Conservation (phyloP, 2,888 invertebrate species). For the Ophioninae sp. region DNA sequence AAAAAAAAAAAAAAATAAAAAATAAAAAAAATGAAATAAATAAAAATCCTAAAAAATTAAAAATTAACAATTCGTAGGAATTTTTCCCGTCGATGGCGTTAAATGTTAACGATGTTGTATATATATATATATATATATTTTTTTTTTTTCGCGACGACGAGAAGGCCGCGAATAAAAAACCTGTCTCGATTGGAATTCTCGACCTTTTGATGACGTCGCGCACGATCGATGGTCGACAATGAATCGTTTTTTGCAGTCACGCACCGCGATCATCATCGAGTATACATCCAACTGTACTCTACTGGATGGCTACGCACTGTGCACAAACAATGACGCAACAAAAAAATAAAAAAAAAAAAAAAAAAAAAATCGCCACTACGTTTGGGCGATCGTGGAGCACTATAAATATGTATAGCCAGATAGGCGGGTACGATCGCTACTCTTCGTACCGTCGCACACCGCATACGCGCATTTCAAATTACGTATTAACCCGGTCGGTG, state of each 20-base stretch:
- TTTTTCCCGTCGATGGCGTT: neutral
- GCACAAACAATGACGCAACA: constrained; percentile 39
- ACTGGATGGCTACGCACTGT: constrained; percentile 44
- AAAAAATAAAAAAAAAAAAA: no score
- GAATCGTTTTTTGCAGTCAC: constrained; percentile 31
- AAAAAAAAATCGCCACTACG: constrained; percentile 38
- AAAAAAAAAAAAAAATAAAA: neutral
- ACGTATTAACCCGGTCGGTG: constrained; percentile 38
- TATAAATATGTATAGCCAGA: constrained; percentile 9
- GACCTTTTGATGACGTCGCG: constrained; percentile 6
- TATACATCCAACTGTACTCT: constrained; percentile 29
- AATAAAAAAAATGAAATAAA: neutral
- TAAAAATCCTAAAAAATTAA: no score
- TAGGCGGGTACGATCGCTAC: neutral
- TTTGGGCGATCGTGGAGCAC: constrained; percentile 9
- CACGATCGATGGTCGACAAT: constrained; percentile 5
- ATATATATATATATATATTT: no score
- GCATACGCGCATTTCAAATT: constrained; percentile 25
- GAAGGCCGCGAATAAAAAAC: constrained; percentile 24
- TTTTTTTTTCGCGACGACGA: neutral
- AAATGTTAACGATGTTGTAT: no score
- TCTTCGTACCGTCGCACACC: neutral
- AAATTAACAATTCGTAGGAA: no score
- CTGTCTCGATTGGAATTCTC: constrained; percentile 29
- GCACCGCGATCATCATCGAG: constrained; percentile 32